A percentile compares a stretch with the other conserved stretches of the same genome.
These are phyloP conservation scores for Pogonocherus hispidulus DNA, from an alignment of 2,888 invertebrate species.

Conservation along the genomic window DNA sequence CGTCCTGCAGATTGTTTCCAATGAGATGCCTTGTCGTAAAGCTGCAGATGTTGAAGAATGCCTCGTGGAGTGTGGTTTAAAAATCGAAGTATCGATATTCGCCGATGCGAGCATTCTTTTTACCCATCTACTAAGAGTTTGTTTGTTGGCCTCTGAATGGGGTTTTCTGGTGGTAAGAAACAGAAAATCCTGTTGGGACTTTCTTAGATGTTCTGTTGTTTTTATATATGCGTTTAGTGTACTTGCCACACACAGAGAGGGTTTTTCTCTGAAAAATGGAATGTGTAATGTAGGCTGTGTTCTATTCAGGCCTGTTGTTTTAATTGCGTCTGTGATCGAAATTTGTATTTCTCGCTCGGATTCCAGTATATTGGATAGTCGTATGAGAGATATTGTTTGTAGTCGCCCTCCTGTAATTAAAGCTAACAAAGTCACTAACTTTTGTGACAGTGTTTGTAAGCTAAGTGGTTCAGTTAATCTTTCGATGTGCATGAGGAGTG, in stretches of 20 bases:
- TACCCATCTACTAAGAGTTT: not conserved
- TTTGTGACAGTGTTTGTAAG: not conserved
- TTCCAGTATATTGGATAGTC: not conserved
- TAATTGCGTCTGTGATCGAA: not conserved
- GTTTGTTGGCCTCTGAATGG: not conserved
- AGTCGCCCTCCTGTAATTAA: not conserved
- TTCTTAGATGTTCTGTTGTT: not conserved
- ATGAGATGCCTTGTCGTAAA: not conserved
- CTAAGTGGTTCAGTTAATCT: not conserved
- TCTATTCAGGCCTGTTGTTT: not conserved
- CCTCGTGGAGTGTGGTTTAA: not conserved
- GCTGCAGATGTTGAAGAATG: conserved; percentile 1
- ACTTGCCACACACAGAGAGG: not conserved
- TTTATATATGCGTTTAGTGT: not conserved
- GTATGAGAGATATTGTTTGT: conserved; percentile 1
- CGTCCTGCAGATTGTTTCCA: not conserved
- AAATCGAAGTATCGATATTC: not conserved
- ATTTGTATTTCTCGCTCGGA: not conserved
- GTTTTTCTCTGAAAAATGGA: conserved; percentile 13
- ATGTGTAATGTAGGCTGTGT: conserved; percentile 13
- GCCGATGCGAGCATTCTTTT: not conserved
- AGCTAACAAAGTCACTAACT: conserved; percentile 5
- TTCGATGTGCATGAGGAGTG: not conserved
- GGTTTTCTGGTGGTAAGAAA: not conserved
- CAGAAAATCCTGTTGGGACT: not conserved